These are phyloP conservation scores for Drosophila aldrichi DNA, from an alignment of 2,888 invertebrate genomes.

Conservation along the genomic window DNA sequence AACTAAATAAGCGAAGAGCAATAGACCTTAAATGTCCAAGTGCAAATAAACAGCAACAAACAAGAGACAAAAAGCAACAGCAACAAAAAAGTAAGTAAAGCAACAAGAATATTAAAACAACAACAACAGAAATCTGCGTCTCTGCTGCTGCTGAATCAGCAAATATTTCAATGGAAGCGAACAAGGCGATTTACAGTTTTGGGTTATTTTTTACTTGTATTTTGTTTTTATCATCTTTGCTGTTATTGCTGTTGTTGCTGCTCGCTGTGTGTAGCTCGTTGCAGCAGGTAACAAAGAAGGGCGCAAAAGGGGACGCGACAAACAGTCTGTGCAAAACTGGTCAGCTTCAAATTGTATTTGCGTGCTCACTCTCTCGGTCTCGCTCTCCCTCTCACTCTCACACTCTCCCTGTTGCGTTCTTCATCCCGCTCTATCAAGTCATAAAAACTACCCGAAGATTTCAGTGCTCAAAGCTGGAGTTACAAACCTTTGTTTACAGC, in stretches of 20 bases:
- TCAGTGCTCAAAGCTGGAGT: constrained; percentile 6
- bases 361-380: background rate
- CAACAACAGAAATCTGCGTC: constrained; percentile 39
- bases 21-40: constrained; percentile 48
- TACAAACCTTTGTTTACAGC: constrained; percentile 54
- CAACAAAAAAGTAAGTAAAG: constrained; percentile 21
- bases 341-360: constrained; percentile 35
- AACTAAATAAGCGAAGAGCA: constrained; percentile 23
- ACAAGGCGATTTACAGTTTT: constrained; percentile 63
- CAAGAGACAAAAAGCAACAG: constrained; percentile 19
- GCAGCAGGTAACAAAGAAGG: constrained; percentile 57
- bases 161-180: constrained; percentile 64
- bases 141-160: constrained; percentile 66
- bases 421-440: constrained; percentile 11
- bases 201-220: constrained; percentile 31
- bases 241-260: constrained; percentile 4
- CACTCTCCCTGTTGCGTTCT: constrained; percentile 2
- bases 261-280: constrained; percentile 23
- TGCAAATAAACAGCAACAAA: constrained; percentile 53
- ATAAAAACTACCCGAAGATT: constrained; percentile 38
- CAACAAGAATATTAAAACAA: constrained; percentile 49
- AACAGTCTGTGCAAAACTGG: constrained; percentile 55
- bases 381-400: background rate
- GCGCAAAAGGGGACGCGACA: constrained; percentile 33
- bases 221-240: constrained; percentile 32